Conservation (phyloP, 1,140 invertebrate genomes). For the Argopecten irradians region DNA sequence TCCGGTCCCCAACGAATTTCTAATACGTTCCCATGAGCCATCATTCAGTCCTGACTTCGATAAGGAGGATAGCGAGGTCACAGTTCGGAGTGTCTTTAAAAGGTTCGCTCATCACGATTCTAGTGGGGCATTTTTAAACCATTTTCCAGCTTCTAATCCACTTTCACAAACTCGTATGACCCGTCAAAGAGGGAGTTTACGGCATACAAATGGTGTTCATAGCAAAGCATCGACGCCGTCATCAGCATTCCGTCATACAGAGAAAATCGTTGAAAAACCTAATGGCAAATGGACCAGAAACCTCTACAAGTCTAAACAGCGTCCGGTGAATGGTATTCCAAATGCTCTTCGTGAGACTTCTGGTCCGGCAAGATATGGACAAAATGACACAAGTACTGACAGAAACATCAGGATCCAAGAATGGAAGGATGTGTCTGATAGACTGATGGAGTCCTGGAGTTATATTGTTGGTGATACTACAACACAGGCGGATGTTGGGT, state of each 20-base stretch:
- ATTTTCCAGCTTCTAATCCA: neutral
- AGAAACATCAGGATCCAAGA: neutral
- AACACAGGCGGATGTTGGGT: neutral
- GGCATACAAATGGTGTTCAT: neutral
- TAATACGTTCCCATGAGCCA: neutral
- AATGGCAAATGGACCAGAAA: neutral
- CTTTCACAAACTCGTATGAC: neutral
- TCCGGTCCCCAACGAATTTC: neutral
- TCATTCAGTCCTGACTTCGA: neutral
- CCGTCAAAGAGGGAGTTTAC: neutral
- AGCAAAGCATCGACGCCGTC: neutral
- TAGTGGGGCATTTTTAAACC: neutral
- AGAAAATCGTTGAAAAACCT: neutral
- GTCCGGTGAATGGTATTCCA: neutral
- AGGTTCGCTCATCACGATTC: neutral
- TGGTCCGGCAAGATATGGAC: neutral
- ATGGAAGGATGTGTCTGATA: neutral
- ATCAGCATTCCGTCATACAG: neutral
- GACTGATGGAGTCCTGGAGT: neutral
- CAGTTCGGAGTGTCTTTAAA: neutral
- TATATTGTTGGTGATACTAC: neutral
- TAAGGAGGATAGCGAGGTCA: neutral
- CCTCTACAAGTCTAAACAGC: neutral
- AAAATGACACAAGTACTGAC: neutral
- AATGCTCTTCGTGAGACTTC: neutral